These are phyloP conservation scores for Drosophila orena DNA, from an alignment of 1,140 invertebrate species.

Conservation along the genomic window DNA sequence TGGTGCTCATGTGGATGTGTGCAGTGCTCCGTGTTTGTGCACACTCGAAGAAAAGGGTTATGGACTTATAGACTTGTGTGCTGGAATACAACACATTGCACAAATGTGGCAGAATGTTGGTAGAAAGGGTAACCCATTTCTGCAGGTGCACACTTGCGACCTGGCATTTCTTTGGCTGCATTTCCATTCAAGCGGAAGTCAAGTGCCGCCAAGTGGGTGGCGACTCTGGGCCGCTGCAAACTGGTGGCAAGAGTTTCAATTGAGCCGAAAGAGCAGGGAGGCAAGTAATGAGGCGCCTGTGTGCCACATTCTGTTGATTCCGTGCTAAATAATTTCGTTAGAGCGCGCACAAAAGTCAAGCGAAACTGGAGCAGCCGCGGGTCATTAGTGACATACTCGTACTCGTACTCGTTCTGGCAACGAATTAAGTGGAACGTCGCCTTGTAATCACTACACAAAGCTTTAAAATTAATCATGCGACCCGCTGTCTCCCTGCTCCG, in stretches of 20 bases:
- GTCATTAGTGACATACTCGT: constrained; percentile 50
- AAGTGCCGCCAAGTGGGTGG: constrained; percentile 68
- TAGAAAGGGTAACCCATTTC: no score
- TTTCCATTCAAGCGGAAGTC: constrained; percentile 69
- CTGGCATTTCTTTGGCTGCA: constrained; percentile 53
- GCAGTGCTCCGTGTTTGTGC: constrained; percentile 26
- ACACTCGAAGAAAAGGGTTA: neutral
- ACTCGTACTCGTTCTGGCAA: constrained; percentile 15
- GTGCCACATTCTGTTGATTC: constrained; percentile 27
- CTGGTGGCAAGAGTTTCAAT: constrained; percentile 62
- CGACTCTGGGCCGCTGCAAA: constrained; percentile 2
- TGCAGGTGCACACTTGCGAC: constrained; percentile 8
- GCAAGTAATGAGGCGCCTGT: constrained; percentile 64
- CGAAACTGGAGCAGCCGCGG: constrained; percentile 55
- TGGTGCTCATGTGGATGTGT: constrained; percentile 44
- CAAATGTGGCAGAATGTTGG: no score
- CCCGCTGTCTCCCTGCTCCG: constrained; percentile 31
- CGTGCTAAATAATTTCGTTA: constrained; percentile 74
- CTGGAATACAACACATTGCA: no score
- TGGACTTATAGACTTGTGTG: no score
- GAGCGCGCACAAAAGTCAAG: constrained; percentile 40
- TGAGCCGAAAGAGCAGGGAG: constrained; percentile 33
- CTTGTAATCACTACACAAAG: constrained; percentile 63
- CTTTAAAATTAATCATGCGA: constrained; percentile 75
- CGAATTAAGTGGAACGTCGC: constrained; percentile 44